Base-by-base conservation (phyloP, 2,113 vertebrate species). In the Nyctereutes procyonoides region DNA sequence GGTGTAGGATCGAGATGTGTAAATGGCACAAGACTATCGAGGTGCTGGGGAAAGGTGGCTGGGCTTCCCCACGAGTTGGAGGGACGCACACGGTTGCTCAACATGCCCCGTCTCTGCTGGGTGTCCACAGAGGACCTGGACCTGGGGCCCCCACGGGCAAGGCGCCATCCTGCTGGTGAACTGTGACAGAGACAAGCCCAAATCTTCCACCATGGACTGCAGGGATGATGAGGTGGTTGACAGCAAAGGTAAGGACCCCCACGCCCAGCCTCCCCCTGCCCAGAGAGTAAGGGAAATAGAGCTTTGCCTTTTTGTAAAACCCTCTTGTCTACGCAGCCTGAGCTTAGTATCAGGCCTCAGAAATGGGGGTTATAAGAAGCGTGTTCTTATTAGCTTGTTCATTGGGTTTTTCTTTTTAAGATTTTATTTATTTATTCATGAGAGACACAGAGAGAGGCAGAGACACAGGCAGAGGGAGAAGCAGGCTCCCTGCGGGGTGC, bases 141-240 rank as follows among this genome's bases (percentile, higher is more conserved):
- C 98, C 0, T 99, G 99, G 99, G 99, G 99, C 65, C 98, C 99
- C 0, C 17, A 98, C 0, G 99, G 99, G 1, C 99, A 99, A 0
- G 99, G 99, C 0, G 99, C 99, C 0, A 97, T 99, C 95, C 93
- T 99, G 15, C 97, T 99, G 98, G 99, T 99, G 97, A 99, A 99
- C 98, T 99, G 99, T 0, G 99, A 99, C 98, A 98, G 97, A 0
- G 99, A 99, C 81, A 93, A 89, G 2, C 97, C 93, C 0, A 30
- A 17, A 0, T 85, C 96, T 32, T 74, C 96, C 0, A 0, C 7
- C 20, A 58, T 30, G 81, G 97, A 98, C 94, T 92, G 19, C 0
- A 22, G 32, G 7, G 90, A 97, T 3, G 65, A 86, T 0, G 2
- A 28, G 3, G 83, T 97, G 76, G 8, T 38, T 0, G 32, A 38